Evolutionary conservation across 2,797 vertebrate species (phyloP), one percentile per base, ranked within the genome.

Genomic region (Danio tinwini): DNA sequence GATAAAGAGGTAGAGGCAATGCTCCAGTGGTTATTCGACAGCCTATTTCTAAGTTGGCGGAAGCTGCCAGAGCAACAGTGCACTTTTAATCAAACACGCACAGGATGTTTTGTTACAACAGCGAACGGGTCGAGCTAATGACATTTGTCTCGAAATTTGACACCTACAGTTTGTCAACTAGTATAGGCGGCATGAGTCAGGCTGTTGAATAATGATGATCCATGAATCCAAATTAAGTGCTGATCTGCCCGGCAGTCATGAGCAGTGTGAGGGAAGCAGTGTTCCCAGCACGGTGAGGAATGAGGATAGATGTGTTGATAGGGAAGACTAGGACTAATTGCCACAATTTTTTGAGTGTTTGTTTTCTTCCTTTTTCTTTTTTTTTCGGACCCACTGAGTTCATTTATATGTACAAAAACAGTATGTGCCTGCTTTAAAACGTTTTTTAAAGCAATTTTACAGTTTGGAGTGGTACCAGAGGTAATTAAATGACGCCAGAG

Each of bases 141-240:
- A 84, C 68, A 63, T 84, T 84, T 83, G 84, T 86, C 81, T 56
- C 68, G 59, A 83, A 74, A 79, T 65, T 73, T 81, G 67, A 83
- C 81, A 85, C 45, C 67, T 39, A 56, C 80, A 65, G 76, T 83
- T 86, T 82, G 69, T 87, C 84, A 87, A 55, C 70, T 21, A 69
- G 55, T 75, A 75, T 82, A 76, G 42, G 79, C 67, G 65, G 76
- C 62, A 61, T 45, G 73, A 61, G n/a, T 52, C 72, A 73, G 76
- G 75, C 49, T 64, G 81, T 62, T 59, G 59, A 80, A 78, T 81
- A 75, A 77, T 84, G 74, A 78, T 74, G 78, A 83, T 67, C 74
- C 72, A 70, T 77, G 58, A 83, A 82, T 74, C 40, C 50, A 75
- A 62, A 78, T 62, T 65, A 75, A 72, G 42, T 64, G 73, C 59